These are phyloP conservation scores for Tragelaphus buxtoni DNA, from an alignment of 2,113 vertebrate species.

Conservation along the genomic window DNA sequence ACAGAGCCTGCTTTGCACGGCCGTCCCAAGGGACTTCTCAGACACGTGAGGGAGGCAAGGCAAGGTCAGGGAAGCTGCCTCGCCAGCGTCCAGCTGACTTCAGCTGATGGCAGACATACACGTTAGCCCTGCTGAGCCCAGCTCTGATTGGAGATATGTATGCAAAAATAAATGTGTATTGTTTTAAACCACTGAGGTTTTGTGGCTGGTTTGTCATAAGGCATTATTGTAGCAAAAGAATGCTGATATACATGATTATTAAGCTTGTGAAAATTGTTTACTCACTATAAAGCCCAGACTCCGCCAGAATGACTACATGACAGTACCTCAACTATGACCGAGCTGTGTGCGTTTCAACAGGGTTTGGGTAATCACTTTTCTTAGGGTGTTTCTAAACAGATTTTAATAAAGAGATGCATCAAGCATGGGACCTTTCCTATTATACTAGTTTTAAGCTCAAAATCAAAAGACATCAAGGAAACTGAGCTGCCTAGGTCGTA, in stretches of 20 bases:
- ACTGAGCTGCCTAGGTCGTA: not conserved
- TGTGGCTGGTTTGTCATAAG: not conserved
- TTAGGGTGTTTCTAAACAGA: not conserved
- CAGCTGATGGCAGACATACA: not conserved
- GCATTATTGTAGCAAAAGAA: not conserved
- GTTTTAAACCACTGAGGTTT: not conserved
- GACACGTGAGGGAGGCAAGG: not conserved
- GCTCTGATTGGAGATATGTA: not conserved
- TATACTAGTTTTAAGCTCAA: not conserved
- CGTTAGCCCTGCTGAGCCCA: not conserved
- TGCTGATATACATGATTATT: not conserved
- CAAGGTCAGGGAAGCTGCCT: not conserved
- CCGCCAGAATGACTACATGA: not conserved
- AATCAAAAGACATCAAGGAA: not conserved
- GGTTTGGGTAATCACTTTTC: not conserved
- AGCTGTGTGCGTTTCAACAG: not conserved
- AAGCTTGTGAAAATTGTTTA: slow-evolving; percentile 12
- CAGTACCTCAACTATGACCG: not conserved
- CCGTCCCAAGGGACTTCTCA: not conserved
- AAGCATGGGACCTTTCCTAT: not conserved
- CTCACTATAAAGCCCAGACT: not conserved
- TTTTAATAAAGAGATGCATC: not conserved
- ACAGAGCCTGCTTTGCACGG: not conserved
- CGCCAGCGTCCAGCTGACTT: not conserved
- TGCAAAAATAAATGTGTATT: slow-evolving; percentile 5